Base-by-base conservation (phyloP, 2,888 invertebrate genomes). In the Metopia argyrocephala region DNA sequence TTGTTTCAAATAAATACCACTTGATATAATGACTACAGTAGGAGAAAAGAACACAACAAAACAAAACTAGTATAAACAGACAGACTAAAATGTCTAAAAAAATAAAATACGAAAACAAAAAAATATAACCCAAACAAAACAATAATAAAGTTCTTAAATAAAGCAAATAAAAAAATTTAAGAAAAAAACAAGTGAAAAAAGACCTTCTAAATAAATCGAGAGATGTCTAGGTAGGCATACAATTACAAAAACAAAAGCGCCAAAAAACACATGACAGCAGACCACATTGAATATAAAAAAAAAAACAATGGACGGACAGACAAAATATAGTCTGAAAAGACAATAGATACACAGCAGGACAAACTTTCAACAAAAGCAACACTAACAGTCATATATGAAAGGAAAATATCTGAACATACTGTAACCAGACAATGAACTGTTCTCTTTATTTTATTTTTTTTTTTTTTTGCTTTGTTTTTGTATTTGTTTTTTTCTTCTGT, bases 151-250 rank as follows among this genome's bases (percentile, higher is more conserved):
- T 64, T 69, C 69, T 62, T 76, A 57, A 64, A 62, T 56, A 25
- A 64, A 76, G n/a, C n/a, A n/a, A n/a, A n/a, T n/a, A n/a, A n/a
- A n/a, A n/a, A n/a, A n/a, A n/a, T n/a, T n/a, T n/a, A n/a, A n/a
- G n/a, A n/a, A n/a, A n/a, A n/a, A n/a, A n/a, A n/a, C n/a, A n/a
- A n/a, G n/a, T n/a, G n/a, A n/a, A n/a, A n/a, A n/a, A n/a, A n/a
- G n/a, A n/a, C n/a, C n/a, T n/a, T n/a, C n/a, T n/a, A n/a, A n/a
- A n/a, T n/a, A 54, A 64, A 69, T 27, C 54, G 48, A 62, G 46
- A 56, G 64, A 69, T 70, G 76, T 76, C 69, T 76, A 69, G 69
- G 62, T 27, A 70, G 62, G 76, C 46, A 62, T n/a, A 59, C 38
- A 59, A 38, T 2, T 52, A 54, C 12, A 61, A 57, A 5, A 62